Percentiles rank a stretch among this genome's conserved stretches.
These are phyloP conservation scores for Pyrgilauda ruficollis DNA, from an alignment of 2,113 vertebrate genomes.

Conservation along the genomic window DNA sequence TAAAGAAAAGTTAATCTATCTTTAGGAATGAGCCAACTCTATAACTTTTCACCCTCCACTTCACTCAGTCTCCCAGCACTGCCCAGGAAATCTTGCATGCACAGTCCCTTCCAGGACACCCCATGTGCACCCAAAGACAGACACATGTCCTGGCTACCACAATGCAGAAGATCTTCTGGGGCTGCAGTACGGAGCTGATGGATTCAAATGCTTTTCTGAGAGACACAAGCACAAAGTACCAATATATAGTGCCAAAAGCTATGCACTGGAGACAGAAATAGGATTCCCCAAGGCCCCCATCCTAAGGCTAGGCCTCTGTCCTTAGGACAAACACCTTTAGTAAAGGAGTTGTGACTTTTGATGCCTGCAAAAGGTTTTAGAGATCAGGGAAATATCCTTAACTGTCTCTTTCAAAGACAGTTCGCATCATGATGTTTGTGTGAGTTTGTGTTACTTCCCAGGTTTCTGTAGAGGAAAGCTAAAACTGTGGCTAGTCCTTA, in stretches of 20 bases:
- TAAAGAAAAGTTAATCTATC: not conserved
- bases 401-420: not conserved
- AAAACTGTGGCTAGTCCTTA: not conserved
- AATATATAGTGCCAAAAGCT: not conserved
- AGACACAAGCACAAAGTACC: not conserved
- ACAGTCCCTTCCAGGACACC: not conserved
- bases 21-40: not conserved
- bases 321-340: not conserved
- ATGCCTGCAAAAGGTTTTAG: not conserved
- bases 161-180: not conserved
- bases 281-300: accelerated
- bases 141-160: not conserved
- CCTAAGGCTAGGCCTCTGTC: not conserved
- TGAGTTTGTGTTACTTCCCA: not conserved
- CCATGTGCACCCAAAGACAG: accelerated
- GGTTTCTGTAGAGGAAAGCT: not conserved
- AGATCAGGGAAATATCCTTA: not conserved
- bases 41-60: not conserved
- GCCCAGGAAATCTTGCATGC: not conserved
- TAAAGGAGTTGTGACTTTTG: not conserved
- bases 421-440: not conserved
- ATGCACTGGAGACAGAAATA: not conserved
- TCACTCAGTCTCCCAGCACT: not conserved
- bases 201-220: not conserved
- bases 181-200: not conserved